Evolutionary conservation across 2,888 invertebrate species (phyloP).

Genomic region (Drosophila antonietae): DNA sequence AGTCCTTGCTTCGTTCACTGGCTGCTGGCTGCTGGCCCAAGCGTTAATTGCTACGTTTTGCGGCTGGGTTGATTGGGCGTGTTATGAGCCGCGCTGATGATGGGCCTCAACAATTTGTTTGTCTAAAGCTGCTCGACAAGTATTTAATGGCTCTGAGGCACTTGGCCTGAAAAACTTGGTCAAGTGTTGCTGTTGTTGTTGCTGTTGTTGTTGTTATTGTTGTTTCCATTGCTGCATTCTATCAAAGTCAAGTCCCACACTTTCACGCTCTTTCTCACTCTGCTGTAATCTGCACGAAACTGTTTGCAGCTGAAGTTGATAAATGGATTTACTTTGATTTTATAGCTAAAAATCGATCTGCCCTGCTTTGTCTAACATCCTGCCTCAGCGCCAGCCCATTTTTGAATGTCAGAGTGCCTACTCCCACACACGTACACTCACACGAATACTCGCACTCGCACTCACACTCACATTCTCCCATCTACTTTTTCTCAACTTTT

Average conservation of each 20-base stretch:
- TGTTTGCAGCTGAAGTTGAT: conserved; percentile 76
- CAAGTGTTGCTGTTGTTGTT: conserved; percentile 36
- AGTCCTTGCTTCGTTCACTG: conserved; percentile 18
- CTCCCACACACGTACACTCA: conserved; percentile 1
- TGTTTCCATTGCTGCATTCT: conserved; percentile 59
- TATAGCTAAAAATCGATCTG: conserved; percentile 74
- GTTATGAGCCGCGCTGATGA: conserved; percentile 14
- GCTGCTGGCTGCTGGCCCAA: conserved; percentile 18
- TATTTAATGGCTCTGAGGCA: conserved; percentile 51
- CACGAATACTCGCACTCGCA: neutral
- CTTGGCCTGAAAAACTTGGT: conserved; percentile 54
- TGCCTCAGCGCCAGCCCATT: conserved; percentile 17
- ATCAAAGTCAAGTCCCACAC: conserved; percentile 69
- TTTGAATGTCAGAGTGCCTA: conserved; percentile 47
- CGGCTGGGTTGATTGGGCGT: conserved; percentile 44
- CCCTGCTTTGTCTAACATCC: conserved; percentile 25
- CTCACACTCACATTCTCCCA: neutral
- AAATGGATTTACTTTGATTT: conserved; percentile 79
- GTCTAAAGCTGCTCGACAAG: conserved; percentile 36
- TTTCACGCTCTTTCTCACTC: conserved; percentile 1
- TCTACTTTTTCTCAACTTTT: neutral
- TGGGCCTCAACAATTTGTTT: conserved; percentile 46
- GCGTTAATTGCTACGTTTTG: conserved; percentile 57
- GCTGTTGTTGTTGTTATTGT: conserved; percentile 42
- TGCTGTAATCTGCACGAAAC: conserved; percentile 70